Evolutionary conservation across 2,113 vertebrate species (phyloP), one percentile per base, ranked within the genome.

Genomic region (Catharus bicknelli): DNA sequence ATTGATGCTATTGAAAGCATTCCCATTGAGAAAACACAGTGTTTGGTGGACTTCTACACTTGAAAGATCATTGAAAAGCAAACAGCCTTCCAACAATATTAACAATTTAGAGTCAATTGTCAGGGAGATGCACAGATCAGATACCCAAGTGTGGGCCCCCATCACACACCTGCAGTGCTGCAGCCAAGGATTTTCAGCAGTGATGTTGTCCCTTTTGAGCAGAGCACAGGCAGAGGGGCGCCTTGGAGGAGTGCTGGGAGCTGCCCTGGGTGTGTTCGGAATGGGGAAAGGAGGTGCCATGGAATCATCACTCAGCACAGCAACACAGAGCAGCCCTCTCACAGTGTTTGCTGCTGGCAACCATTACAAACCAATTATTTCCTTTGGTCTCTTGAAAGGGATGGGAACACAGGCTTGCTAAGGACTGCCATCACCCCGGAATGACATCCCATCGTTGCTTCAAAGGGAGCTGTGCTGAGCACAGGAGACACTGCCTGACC

Each of bases 121-220:
- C 50, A 59, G 54, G 68, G 64, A 64, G 80, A 22, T 2, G 8
- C 30, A 29, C 34, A 50, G 61, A 40, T 34, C 42, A n/a, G 4
- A 0, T 4, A 9, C 5, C 48, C 1, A 38, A 22, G 13, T 0
- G 4, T 6, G 26, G 45, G 11, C 45, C 6, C 34, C 15, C 27
- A 16, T 16, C 47, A 63, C 16, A 5, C 34, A 53, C 5, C 43
- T 73, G 63, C 32, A 69, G 42, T 2, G 17, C 40, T 43, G 54
- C 30, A 75, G 40, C 43, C 53, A 1, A 6, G 21, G 18, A 1
- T 70, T 66, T 16, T 27, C 11, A 61, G 42, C 16, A 70, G 62
- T 19, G 8, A 5, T 5, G 4, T 3, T 27, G 16, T n/a, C 25
- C 66, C 55, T 62, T 36, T 22, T 32, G 59, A 64, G 36, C 1